Evolutionary conservation across 1,140 invertebrate genomes (phyloP).

Genomic region (Hetaerina americana): DNA sequence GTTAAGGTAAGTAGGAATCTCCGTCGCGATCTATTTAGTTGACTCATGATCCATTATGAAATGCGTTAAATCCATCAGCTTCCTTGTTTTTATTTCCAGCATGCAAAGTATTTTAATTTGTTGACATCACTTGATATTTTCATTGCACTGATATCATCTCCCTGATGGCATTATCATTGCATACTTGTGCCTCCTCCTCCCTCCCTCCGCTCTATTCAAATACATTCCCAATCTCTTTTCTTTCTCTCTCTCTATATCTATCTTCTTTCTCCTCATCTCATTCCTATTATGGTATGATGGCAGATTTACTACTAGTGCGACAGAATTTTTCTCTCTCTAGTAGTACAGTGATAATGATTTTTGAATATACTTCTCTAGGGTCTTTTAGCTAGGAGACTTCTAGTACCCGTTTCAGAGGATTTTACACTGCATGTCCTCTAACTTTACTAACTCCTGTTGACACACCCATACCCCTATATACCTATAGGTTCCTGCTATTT

Average conservation of each 20-base stretch:
- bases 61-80: neutral
- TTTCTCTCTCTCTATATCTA: constrained; percentile 6
- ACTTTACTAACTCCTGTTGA: neutral
- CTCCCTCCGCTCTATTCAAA: neutral
- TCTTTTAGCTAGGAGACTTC: neutral
- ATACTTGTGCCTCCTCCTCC: neutral
- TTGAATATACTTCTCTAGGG: neutral
- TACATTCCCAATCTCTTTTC: constrained; percentile 9
- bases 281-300: neutral
- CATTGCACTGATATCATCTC: neutral
- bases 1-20: neutral
- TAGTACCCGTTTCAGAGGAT: neutral
- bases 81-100: neutral
- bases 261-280: constrained; percentile 1
- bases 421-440: neutral
- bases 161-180: neutral
- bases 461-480: neutral
- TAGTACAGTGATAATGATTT: neutral
- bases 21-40: neutral
- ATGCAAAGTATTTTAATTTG: neutral
- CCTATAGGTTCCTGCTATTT: constrained; percentile 81
- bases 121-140: constrained; percentile 1
- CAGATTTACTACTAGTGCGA: neutral
- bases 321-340: neutral
- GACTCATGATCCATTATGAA: neutral